Base-by-base conservation (phyloP, 2,113 vertebrate species). In the Falcunculus frontatus region DNA sequence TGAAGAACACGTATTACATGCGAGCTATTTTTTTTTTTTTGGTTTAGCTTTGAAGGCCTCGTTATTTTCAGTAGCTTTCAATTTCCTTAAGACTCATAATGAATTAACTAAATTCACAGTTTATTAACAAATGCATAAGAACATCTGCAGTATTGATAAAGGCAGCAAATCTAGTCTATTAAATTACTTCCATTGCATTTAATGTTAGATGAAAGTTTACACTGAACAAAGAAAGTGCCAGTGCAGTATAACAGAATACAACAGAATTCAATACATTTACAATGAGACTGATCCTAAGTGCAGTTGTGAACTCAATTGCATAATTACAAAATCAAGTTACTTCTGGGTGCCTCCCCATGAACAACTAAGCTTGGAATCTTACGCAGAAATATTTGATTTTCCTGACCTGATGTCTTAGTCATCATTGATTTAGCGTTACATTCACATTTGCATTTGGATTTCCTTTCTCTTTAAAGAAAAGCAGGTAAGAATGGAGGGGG, bases 391-490 rank as follows among this genome's bases (percentile, higher is more conserved):
- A 62, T 16, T 77, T 70, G 11, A 50, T 94, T 89, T 89, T 77
- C 63, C 50, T 73, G 44, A 67, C 16, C 63, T 59, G 25, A n/a
- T 84, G 35, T 90, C 53, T 76, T 46, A 70, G 30, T 74, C 53
- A 75, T 75, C 52, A 32, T 16, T 70, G 47, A 75, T 10, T 64
- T 64, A 42, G 47, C 46, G n/a, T 69, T 78, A 25, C 16, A 69
- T 60, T 83, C 44, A 44, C 46, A 35, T 92, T 57, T 73, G 20
- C 14, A 3, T 83, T 94, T 90, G 33, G 13, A 69, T 80, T 95
- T 81, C 50, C 22, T 74, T 79, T 90, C 30, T 65, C 55, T 83
- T 78, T 74, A 70, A 84, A 68, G 74, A 76, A 91, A 91, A 80
- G 32, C 50, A 80, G 11, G 16, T 26, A 76, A 65, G 37, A 92